Percentiles rank a stretch among this genome's conserved stretches.
These are phyloP conservation scores for Nomia melanderi DNA, from an alignment of 1,140 invertebrate genomes.

Conservation along the genomic window DNA sequence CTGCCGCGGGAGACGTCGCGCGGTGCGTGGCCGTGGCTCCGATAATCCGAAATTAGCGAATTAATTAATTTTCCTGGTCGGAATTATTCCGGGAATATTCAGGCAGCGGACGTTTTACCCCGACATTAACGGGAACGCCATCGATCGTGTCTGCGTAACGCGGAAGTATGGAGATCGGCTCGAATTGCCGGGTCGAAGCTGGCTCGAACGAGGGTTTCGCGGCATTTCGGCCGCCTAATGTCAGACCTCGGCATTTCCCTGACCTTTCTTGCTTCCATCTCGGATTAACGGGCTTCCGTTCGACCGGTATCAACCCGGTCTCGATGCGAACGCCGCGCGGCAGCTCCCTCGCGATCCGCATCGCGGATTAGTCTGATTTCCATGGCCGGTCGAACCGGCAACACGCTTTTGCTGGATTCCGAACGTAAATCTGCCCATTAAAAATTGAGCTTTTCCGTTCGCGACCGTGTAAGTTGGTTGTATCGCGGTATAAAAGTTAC, in stretches of 20 bases:
- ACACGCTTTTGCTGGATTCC: slow-evolving; percentile 3
- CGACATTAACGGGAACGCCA: slow-evolving; percentile 11
- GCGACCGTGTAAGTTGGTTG: neutral
- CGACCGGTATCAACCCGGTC: neutral
- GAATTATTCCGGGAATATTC: slow-evolving; percentile 33
- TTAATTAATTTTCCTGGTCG: slow-evolving; percentile 58
- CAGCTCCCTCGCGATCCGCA: neutral
- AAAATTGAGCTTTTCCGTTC: slow-evolving; percentile 10
- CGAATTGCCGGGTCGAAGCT: too few relatives aligned
- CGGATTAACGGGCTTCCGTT: neutral
- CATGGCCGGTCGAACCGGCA: neutral
- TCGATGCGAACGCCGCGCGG: neutral
- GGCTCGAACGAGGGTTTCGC: slow-evolving; percentile 18
- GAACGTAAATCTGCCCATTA: slow-evolving; percentile 13
- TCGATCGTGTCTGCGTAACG: slow-evolving; percentile 33
- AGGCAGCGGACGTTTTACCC: neutral
- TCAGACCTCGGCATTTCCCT: slow-evolving; percentile 61
- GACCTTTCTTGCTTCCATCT: slow-evolving; percentile 55
- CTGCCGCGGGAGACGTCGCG: slow-evolving; percentile 48
- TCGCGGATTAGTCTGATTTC: neutral
- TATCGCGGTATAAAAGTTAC: slow-evolving; percentile 23
- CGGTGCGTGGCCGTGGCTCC: slow-evolving; percentile 43
- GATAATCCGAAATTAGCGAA: slow-evolving; percentile 63
- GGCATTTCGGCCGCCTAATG: slow-evolving; percentile 64
- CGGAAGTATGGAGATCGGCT: too few relatives aligned